Conservation (phyloP, 2,797 vertebrate genomes). For the Mormyrus proboscirostris region DNA sequence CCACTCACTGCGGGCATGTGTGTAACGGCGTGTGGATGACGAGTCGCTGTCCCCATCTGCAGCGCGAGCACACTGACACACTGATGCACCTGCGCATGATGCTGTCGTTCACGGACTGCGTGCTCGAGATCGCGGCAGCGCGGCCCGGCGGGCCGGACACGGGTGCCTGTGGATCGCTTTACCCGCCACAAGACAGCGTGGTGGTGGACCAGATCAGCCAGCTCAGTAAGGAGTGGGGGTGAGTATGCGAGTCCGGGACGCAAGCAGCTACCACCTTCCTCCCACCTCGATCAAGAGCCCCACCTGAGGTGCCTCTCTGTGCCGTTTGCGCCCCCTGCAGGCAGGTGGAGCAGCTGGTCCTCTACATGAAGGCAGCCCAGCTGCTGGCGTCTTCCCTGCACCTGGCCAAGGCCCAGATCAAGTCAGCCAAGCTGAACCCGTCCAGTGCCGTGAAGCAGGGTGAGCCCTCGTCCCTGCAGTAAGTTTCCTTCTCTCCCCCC, state of each 20-base stretch:
- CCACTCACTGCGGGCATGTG: not conserved
- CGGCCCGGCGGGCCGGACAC: constrained; percentile 73
- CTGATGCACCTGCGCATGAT: constrained; percentile 85
- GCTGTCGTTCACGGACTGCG: constrained; percentile 88
- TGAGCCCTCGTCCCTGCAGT: constrained; percentile 35
- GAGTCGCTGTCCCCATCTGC: constrained; percentile 8
- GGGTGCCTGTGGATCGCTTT: constrained; percentile 76
- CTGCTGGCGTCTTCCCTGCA: constrained; percentile 89
- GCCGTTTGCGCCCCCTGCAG: constrained; percentile 54
- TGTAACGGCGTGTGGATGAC: not conserved
- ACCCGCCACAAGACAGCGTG: constrained; percentile 90
- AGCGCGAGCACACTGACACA: constrained; percentile 94
- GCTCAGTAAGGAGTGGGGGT: constrained; percentile 98
- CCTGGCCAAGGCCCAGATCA: constrained; percentile 90
- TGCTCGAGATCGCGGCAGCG: constrained; percentile 83
- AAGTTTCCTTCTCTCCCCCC: not conserved
- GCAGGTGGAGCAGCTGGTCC: constrained; percentile 91
- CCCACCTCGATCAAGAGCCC: not conserved
- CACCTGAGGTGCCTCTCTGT: not conserved
- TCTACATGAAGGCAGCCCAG: constrained; percentile 95
- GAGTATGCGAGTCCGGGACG: constrained; percentile 25
- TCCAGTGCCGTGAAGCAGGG: constrained; percentile 93
- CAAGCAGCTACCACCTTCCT: constrained; percentile 15
- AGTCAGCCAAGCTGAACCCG: constrained; percentile 87
- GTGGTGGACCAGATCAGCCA: constrained; percentile 96